Conservation (phyloP, 2,797 vertebrate species). For the Falco novaeseelandiae region DNA sequence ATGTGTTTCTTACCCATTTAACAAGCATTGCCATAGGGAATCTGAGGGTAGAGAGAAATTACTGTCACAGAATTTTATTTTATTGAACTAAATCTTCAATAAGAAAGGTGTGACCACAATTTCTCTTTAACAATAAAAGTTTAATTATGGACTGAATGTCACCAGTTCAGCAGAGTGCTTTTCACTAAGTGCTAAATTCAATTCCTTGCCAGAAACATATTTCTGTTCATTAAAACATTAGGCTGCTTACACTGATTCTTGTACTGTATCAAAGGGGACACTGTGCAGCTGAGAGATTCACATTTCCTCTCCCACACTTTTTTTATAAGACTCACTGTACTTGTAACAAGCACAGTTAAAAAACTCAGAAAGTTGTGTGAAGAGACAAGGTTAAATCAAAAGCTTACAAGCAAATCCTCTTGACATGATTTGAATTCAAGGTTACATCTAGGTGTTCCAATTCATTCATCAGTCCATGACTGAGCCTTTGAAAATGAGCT, state of each 20-base stretch:
- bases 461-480: background rate
- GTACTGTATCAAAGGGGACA: background rate
- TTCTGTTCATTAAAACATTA: constrained; percentile 28
- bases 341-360: background rate
- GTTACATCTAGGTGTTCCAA: background rate
- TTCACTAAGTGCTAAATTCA: constrained; percentile 12
- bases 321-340: background rate
- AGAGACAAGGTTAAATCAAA: background rate
- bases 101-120: background rate
- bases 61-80: constrained; percentile 11
- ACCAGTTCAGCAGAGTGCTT: background rate
- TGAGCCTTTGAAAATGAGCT: background rate
- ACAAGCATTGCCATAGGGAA: background rate
- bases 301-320: background rate
- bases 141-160: constrained; percentile 21
- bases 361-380: background rate
- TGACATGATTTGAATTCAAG: background rate
- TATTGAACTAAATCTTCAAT: constrained; percentile 7
- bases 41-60: background rate
- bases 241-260: background rate
- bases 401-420: background rate
- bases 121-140: constrained; percentile 16
- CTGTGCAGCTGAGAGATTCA: background rate
- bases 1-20: background rate
- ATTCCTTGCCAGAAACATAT: background rate